Base-by-base conservation (phyloP, 2,888 invertebrate genomes). In the Lepidocyrtinus sp. region DNA sequence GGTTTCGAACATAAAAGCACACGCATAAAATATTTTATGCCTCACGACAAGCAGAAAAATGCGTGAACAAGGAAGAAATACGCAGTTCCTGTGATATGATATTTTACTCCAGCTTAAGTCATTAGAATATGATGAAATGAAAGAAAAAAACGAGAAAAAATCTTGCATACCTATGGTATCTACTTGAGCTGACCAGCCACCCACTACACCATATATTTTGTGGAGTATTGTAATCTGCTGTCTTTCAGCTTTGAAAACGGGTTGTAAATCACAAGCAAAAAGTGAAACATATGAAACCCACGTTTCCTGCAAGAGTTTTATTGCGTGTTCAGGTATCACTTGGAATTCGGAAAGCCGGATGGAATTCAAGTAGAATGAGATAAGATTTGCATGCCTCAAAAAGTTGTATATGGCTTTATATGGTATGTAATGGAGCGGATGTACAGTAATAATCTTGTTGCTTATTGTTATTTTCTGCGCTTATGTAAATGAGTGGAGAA, bases 1-100 rank as follows among this genome's bases (percentile, higher is more conserved):
- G n/a, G 15, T 17, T 50, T 50, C 17, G 50, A 17, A 2, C 50
- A 50, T 50, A 50, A 36, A 36, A 50, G n/a, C 50, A 50, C 2
- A 50, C 63, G 64, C 46, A 50, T 73, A 59, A 19, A 62, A 27
- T 25, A 73, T 73, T 73, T 73, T 73, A 73, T 64, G 64, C 26
- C 63, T 73, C 73, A 73, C 73, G 73, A 73, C 73, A 64, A 64
- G 50, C 50, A n/a, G 22, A 17, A 50, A 70, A 55, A 69, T 69
- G 69, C 69, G 26, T 55, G 50, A 55, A 55, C 50, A 69, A 25
- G 50, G 69, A 69, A 45, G 50, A 50, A 50, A 50, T 69, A 55
- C 15, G 59, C 69, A 69, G 22, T 36, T 36, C 36, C 12, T 36
- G 50, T 50, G 50, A 50, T 2, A n/a, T n/a, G n/a, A n/a, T n/a